A percentile compares a stretch with the other conserved stretches of the same genome.
phyloP scores from a whole-genome alignment of 2,888 invertebrate species.

The Tetrapedia diversipes region DNA sequence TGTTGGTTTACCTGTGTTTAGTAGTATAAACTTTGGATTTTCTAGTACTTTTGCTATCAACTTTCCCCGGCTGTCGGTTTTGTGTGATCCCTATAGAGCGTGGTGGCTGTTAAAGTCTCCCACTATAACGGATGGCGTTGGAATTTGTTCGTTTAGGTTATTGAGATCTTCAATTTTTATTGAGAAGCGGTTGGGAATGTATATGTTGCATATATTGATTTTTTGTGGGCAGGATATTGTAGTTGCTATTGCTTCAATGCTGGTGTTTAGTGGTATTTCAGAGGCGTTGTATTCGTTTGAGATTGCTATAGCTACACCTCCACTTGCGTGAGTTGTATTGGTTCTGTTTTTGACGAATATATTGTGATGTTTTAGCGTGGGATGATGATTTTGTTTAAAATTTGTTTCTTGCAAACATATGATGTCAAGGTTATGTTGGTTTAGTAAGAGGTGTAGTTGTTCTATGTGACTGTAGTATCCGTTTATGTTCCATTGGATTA shows the following conservation, averaged over 20 bases:
- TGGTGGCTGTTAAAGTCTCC: constrained; percentile 18
- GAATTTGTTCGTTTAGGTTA: constrained; percentile 4
- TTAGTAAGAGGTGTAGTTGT: not conserved
- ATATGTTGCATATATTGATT: not conserved
- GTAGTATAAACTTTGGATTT: not conserved
- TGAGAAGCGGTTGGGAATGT: constrained; percentile 1
- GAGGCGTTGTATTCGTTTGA: not conserved
- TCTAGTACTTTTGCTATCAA: not conserved
- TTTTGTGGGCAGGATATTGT: not conserved
- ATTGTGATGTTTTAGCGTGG: not conserved
- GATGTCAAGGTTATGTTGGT: not conserved
- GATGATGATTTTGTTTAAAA: not conserved
- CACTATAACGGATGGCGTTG: not conserved
- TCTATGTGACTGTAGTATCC: not conserved
- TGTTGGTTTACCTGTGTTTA: not conserved
- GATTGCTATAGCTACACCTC: constrained; percentile 1
- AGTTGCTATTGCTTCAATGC: constrained; percentile 14
- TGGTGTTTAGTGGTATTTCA: not conserved
- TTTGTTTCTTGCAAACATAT: not conserved
- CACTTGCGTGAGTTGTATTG: too few species aligned
- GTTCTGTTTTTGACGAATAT: too few species aligned
- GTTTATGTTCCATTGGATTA: constrained; percentile 13
- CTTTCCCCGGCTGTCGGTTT: not conserved
- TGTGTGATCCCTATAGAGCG: not conserved
- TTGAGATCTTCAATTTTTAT: not conserved